Conservation (phyloP, 2,797 vertebrate species). For the Lerista edwardsae region DNA sequence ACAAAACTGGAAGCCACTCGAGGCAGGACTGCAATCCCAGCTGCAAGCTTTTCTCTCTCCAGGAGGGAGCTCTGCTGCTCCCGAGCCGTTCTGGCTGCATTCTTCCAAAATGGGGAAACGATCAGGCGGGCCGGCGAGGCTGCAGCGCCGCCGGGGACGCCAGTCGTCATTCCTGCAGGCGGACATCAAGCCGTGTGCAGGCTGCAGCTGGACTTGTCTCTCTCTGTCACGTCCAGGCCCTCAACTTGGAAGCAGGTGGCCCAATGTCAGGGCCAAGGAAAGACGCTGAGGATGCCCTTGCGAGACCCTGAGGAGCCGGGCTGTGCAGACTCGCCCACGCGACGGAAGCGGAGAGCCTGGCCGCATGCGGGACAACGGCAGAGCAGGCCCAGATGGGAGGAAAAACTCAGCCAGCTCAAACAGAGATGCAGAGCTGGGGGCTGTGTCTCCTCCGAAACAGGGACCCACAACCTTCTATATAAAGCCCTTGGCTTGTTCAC, state of each 20-base stretch:
- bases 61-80: background rate
- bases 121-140: background rate
- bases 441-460: background rate
- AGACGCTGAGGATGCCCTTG: conserved; percentile 7
- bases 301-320: background rate
- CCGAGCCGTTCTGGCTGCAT: background rate
- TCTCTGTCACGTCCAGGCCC: conserved; percentile 22
- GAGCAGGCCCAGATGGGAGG: background rate
- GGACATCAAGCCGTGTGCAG: background rate
- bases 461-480: too few relatives aligned
- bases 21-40: background rate
- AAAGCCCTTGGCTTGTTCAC: too few relatives aligned
- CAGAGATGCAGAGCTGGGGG: background rate
- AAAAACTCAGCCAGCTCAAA: background rate
- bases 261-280: conserved; percentile 29
- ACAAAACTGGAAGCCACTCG: background rate
- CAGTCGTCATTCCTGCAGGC: background rate
- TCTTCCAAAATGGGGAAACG: background rate
- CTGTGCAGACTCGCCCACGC: background rate
- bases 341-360: background rate
- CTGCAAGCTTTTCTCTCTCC: background rate
- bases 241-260: conserved; percentile 32
- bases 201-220: conserved; percentile 38
- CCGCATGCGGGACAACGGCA: background rate
- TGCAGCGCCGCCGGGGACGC: background rate